A percentile compares a stretch with the other conserved stretches of the same genome.
phyloP scores from a whole-genome alignment of 2,888 invertebrate genomes.

The Spialia ferax region DNA sequence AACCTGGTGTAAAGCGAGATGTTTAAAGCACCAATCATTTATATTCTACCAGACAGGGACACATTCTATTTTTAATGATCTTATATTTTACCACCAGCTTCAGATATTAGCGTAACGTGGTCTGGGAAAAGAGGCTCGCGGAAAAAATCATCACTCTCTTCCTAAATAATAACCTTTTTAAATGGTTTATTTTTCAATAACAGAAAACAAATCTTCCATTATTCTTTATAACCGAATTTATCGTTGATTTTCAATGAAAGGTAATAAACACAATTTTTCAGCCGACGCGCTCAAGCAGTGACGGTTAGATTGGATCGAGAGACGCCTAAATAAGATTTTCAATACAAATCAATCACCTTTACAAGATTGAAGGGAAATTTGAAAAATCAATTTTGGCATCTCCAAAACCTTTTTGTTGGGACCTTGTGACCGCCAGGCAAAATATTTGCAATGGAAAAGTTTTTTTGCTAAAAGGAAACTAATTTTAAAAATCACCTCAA shows the following conservation, averaged over 20 bases:
- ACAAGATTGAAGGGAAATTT: constrained; percentile 17
- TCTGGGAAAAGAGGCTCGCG: background rate
- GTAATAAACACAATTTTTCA: constrained; percentile 27
- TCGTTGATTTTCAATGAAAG: background rate
- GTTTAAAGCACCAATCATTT: no score
- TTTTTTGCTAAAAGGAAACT: no score
- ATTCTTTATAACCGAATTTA: constrained; percentile 1
- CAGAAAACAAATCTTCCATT: constrained; percentile 3
- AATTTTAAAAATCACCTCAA: no score
- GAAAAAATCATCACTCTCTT: no score
- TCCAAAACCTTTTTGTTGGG: background rate
- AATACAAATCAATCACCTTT: constrained; percentile 14
- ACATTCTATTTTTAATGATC: no score
- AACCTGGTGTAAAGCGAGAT: no score
- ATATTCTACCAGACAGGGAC: no score
- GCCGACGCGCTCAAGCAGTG: constrained; percentile 10
- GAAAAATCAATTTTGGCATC: background rate
- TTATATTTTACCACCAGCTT: no score
- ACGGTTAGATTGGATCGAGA: constrained; percentile 18
- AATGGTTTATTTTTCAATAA: no score
- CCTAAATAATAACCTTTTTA: background rate
- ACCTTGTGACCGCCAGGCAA: background rate
- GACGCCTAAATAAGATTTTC: constrained; percentile 17
- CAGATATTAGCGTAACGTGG: no score
- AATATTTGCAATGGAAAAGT: no score